Evolutionary conservation across 1,140 invertebrate species (phyloP), one percentile per base, ranked within the genome.

Genomic region (Camponotus vicinus): DNA sequence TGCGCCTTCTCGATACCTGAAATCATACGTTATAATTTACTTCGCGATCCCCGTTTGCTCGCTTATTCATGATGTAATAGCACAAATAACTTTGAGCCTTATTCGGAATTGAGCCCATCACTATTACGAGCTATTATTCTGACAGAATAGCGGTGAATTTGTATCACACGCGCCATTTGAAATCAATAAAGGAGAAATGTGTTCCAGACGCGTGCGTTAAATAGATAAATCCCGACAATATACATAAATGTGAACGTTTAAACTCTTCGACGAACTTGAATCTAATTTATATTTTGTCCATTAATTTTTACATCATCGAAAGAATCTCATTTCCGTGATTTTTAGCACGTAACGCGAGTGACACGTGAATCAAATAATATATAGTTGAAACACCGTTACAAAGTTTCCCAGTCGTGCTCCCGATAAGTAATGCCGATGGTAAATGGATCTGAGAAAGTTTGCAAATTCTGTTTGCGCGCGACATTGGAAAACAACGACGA

Each of bases 1-100:
- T 97, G 97, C 18, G 96, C 96, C 85, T 96, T 95, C 88, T 96
- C 95, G 88, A 97, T 97, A 85, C 97, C 97, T 97, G 93, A 13
- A 95, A 95, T 85, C 73, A 91, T 71, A 88, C 77, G 27, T 85
- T 77, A 80, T 66, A 80, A 86, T 52, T 57, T 49, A 71, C 32
- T 89, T 80, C 1, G 57, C 52, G 5, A 57, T 32, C 21, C 15
- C 3, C n/a, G 27, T n/a, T 45, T 37, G 67, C 64, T 45, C n/a
- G 34, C 18, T 55, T 76, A 69, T 87, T 77, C 66, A 55, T 6
- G 32, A 9, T 1, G 40, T 80, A 83, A 88, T 45, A 49, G 69
- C 32, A 11, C 27, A 27, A 27, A 27, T 40, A 32, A 66, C 37
- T 59, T 18, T 71, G 69, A 64, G 40, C 40, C 34, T 75, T 49